Percentiles rank a stretch among this genome's conserved stretches.
phyloP scores from a whole-genome alignment of 2,113 vertebrate species.

The Porphyrio hochstetteri region DNA sequence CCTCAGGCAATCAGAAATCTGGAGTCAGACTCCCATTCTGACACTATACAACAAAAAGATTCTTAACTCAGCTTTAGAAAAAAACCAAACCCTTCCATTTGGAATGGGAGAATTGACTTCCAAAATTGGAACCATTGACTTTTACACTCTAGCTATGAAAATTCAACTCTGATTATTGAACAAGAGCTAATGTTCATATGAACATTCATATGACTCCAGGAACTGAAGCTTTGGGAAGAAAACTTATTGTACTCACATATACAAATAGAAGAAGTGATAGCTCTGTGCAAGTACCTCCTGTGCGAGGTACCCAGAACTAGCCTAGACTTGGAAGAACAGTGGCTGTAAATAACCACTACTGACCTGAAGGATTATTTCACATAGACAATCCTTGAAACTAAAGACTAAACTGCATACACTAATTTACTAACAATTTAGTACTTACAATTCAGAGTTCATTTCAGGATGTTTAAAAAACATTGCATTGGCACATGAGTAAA shows the following conservation, averaged over 20 bases:
- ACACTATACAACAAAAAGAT: not conserved
- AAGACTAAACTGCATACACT: not conserved
- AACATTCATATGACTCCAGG: not conserved
- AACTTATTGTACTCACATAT: not conserved
- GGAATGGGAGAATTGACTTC: not conserved
- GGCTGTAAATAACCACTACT: not conserved
- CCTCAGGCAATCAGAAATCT: not conserved
- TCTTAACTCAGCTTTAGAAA: not conserved
- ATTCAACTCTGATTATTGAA: not conserved
- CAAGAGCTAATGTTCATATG: not conserved
- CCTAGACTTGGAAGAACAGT: not conserved
- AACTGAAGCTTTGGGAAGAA: not conserved
- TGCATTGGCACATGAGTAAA: constrained; percentile 47
- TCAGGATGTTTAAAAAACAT: not conserved
- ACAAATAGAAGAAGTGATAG: not conserved
- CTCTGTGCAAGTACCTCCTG: not conserved
- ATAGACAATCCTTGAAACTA: not conserved
- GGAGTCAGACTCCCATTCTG: not conserved
- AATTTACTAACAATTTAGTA: not conserved
- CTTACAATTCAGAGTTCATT: not conserved
- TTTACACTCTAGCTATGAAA: not conserved
- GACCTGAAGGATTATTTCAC: not conserved
- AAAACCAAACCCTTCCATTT: not conserved
- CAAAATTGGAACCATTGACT: not conserved
- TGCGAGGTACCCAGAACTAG: not conserved